Percentiles rank a stretch among this genome's conserved stretches.
Evolutionary conservation across 2,888 invertebrate genomes (phyloP).

Genomic region (Ptychoptera albimana): DNA sequence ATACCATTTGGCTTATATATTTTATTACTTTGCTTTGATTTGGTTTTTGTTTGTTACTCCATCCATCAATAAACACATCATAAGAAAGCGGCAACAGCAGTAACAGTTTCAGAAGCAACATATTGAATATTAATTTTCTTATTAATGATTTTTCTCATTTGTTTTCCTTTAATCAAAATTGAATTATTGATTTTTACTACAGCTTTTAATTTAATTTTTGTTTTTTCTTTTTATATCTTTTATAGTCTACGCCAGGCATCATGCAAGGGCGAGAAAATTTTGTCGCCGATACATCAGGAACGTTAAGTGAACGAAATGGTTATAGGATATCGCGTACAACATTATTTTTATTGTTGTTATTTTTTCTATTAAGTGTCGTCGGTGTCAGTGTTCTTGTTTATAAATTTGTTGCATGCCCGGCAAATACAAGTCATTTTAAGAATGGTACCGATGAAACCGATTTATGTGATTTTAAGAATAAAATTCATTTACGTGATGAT

Average conservation of each 20-base stretch:
- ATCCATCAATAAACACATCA: too few species aligned
- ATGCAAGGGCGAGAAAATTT: conserved; percentile 19
- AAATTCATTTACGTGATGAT: background rate
- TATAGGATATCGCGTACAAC: conserved; percentile 49
- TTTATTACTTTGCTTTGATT: too few species aligned
- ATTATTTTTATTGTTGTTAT: conserved; percentile 40
- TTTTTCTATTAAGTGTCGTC: conserved; percentile 47
- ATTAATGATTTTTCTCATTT: too few species aligned
- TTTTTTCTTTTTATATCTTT: background rate
- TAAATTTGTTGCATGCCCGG: conserved; percentile 53
- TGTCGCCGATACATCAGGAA: conserved; percentile 14
- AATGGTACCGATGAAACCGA: conserved; percentile 13
- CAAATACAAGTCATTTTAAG: conserved; percentile 10
- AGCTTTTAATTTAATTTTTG: too few species aligned
- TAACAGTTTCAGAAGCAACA: too few species aligned
- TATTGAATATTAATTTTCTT: too few species aligned
- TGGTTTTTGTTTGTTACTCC: too few species aligned
- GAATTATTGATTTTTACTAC: too few species aligned
- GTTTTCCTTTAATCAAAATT: too few species aligned
- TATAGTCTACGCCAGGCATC: too few species aligned
- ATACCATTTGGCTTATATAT: too few species aligned
- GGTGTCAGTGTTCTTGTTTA: conserved; percentile 61
- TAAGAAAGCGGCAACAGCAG: too few species aligned
- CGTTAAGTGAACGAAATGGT: conserved; percentile 27
- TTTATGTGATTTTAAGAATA: conserved; percentile 7